phyloP scores from a whole-genome alignment of 2,113 vertebrate genomes.

The Channa maculata region DNA sequence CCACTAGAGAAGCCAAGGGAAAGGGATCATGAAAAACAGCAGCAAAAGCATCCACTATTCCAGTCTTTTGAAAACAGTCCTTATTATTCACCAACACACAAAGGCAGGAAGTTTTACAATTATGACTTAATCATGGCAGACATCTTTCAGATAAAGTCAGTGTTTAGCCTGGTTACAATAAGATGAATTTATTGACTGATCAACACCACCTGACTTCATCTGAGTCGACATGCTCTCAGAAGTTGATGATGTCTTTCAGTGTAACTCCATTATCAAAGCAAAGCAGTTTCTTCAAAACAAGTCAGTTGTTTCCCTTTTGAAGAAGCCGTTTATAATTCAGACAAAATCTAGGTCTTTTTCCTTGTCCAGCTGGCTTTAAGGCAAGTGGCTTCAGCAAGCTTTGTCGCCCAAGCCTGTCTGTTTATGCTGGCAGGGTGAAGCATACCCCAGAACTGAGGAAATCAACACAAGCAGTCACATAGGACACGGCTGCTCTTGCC shows the following conservation, averaged over 20 bases:
- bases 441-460: slow-evolving; percentile 75
- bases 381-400: slow-evolving; percentile 49
- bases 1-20: slow-evolving; percentile 81
- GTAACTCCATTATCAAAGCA: slow-evolving; percentile 4
- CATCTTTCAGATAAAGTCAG: background rate
- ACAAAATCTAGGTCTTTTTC: slow-evolving; percentile 43
- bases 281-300: slow-evolving; percentile 6
- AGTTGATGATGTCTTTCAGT: slow-evolving; percentile 10
- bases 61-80: background rate
- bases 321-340: slow-evolving; percentile 54
- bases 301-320: slow-evolving; percentile 37
- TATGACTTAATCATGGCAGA: background rate
- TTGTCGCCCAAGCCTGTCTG: slow-evolving; percentile 58
- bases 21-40: slow-evolving; percentile 8
- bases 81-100: slow-evolving; percentile 1
- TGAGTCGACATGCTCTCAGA: slow-evolving; percentile 7
- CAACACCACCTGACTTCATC: background rate
- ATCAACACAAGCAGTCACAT: slow-evolving; percentile 59
- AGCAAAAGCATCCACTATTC: slow-evolving; percentile 4
- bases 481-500: slow-evolving; percentile 34
- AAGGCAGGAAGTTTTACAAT: background rate
- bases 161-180: slow-evolving; percentile 3
- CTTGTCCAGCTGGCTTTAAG: slow-evolving; percentile 60
- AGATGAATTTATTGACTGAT: slow-evolving; percentile 15
- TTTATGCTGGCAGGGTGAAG: slow-evolving; percentile 73